These are phyloP conservation scores for Takifugu flavidus DNA, from an alignment of 2,113 vertebrate species.

Conservation along the genomic window DNA sequence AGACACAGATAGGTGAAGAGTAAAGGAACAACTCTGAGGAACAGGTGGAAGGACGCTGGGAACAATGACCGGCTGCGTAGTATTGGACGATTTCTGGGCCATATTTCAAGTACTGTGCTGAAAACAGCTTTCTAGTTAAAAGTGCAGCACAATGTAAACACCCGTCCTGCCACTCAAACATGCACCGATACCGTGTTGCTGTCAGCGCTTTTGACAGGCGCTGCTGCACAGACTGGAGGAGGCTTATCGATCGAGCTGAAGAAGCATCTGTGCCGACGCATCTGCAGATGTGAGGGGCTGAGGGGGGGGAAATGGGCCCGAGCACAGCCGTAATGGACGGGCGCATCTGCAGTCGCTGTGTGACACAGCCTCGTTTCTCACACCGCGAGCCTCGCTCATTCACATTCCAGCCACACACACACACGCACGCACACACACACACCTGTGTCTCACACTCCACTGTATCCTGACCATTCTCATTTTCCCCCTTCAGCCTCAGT, in stretches of 20 bases:
- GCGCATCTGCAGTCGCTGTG: slow-evolving; percentile 59
- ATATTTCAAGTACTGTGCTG: too few species aligned
- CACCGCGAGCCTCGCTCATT: slow-evolving; percentile 40
- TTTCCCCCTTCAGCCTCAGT: slow-evolving; percentile 36
- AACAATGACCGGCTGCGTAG: too few species aligned
- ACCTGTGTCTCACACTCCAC: slow-evolving; percentile 2
- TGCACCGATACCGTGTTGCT: slow-evolving; percentile 28
- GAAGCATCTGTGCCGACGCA: slow-evolving; percentile 15
- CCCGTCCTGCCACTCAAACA: slow-evolving; percentile 1
- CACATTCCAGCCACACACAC: slow-evolving; percentile 52
- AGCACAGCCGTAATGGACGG: slow-evolving; percentile 42
- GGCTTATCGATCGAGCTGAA: slow-evolving; percentile 38
- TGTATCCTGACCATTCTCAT: slow-evolving; percentile 41
- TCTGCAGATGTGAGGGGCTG: slow-evolving; percentile 15
- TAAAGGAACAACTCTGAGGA: slow-evolving; percentile 34
- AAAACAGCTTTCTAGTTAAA: background rate
- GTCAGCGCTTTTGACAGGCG: slow-evolving; percentile 45
- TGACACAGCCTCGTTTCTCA: slow-evolving; percentile 49
- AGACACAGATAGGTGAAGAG: slow-evolving; percentile 16
- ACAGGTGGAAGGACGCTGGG: too few species aligned
- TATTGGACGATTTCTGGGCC: too few species aligned
- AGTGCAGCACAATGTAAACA: background rate
- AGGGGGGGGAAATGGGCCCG: slow-evolving; percentile 24
- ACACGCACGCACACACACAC: slow-evolving; percentile 5
- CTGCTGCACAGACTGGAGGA: slow-evolving; percentile 14